A percentile compares a stretch with the other conserved stretches of the same genome.
These are phyloP conservation scores for Helobdella robusta DNA, from an alignment of 2,888 invertebrate species.

Conservation along the genomic window DNA sequence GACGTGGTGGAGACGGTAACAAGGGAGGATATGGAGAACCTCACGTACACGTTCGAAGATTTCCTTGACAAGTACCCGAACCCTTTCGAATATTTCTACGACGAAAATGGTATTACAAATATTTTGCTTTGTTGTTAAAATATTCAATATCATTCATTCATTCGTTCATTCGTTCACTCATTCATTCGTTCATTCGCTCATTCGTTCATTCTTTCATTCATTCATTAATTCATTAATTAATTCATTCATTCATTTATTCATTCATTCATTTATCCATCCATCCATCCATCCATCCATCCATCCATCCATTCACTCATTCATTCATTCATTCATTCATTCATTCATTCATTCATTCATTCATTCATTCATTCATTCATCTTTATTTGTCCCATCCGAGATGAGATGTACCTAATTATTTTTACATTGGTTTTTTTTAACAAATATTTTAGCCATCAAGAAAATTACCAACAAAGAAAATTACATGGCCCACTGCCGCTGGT, in stretches of 20 bases:
- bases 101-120: too few relatives aligned
- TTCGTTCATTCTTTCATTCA: slow-evolving; percentile 1
- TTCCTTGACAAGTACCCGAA: too few relatives aligned
- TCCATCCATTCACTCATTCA: slow-evolving; percentile 3
- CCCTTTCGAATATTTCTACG: too few relatives aligned
- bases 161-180: slow-evolving; percentile 3
- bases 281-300: slow-evolving; percentile 3
- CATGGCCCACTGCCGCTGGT: too few relatives aligned
- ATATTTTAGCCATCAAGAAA: too few relatives aligned
- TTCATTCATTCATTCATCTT: not conserved
- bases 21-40: too few relatives aligned
- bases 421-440: too few relatives aligned
- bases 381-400: not conserved
- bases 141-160: slow-evolving; percentile 2
- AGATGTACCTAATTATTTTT: too few relatives aligned
- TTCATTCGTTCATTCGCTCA: slow-evolving; percentile 3
- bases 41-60: too few relatives aligned
- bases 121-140: too few relatives aligned
- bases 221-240: not conserved
- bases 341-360: slow-evolving; percentile 2
- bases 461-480: too few relatives aligned
- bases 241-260: slow-evolving; percentile 2
- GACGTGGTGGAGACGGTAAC: too few relatives aligned
- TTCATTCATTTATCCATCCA: slow-evolving; percentile 2
- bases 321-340: slow-evolving; percentile 2